These are phyloP conservation scores for Hyles vespertilio DNA, from an alignment of 1,140 invertebrate genomes.

Conservation along the genomic window DNA sequence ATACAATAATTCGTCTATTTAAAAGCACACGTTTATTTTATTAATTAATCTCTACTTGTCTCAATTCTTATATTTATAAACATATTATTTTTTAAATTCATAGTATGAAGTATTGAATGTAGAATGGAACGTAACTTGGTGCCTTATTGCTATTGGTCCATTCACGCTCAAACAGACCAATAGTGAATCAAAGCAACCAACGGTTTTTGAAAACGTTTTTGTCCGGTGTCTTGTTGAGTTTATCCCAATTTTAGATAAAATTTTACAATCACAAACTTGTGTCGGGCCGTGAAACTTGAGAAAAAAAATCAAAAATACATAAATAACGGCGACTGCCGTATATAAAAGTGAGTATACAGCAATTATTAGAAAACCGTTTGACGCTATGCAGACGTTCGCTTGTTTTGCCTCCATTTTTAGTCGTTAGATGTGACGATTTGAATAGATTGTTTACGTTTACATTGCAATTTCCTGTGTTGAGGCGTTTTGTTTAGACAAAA, in stretches of 20 bases:
- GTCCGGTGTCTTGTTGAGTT: constrained; percentile 61
- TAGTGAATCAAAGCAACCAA: constrained; percentile 55
- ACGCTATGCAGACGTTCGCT: constrained; percentile 55
- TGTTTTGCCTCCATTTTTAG: constrained; percentile 71
- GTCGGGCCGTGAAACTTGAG: constrained; percentile 37
- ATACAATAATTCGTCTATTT: no score
- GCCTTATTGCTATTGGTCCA: constrained; percentile 33
- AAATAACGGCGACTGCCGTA: constrained; percentile 50
- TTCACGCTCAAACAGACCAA: constrained; percentile 33
- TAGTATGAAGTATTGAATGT: constrained; percentile 1
- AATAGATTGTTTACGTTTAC: constrained; percentile 36
- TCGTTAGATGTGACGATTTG: constrained; percentile 47
- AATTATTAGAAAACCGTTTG: constrained; percentile 36
- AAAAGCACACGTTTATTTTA: no score
- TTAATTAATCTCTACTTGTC: no score
- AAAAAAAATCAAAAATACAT: constrained; percentile 29
- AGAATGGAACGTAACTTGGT: constrained; percentile 30
- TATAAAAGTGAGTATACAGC: constrained; percentile 47
- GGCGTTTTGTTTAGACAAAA: constrained; percentile 1
- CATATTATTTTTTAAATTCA: no score
- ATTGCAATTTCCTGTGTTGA: constrained; percentile 8
- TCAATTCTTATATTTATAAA: no score
- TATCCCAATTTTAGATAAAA: constrained; percentile 44
- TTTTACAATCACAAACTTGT: constrained; percentile 33
- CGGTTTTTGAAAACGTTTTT: constrained; percentile 65